Base-by-base conservation (phyloP, 2,113 vertebrate species). In the Notothenia coriiceps region DNA sequence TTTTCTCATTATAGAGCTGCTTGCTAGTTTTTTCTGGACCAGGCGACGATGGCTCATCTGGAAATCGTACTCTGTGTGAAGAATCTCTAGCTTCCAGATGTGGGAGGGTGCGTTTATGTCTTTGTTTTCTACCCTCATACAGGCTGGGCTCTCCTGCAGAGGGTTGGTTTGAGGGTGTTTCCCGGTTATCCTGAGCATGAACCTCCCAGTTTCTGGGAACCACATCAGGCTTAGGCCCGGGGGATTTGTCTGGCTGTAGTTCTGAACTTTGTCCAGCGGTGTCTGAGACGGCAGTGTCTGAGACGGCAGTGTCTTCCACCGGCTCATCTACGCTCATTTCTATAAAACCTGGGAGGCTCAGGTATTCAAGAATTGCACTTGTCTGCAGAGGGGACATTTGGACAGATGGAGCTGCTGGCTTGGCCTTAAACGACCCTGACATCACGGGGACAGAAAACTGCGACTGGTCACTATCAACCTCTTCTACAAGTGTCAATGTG, bases 241-340 rank as follows among this genome's bases (percentile, higher is more conserved):
- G 70, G 10, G 87, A 60, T 54, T 70, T 72, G 10, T 66, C 80
- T 33, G 82, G 57, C 25, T 80, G 82, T 44, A 60, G 4, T 44
- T 87, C 76, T 33, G 82, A 84, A 56, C 79, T 84, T 51, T 83
- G 59, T 70, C 43, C 74, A 40, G 72, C 44, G 4, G 80, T 50
- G n/a, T 85, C 84, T 50, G 84, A 57, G n/a, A 77, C n/a, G n/a
- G n/a, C n/a, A n/a, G 60, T 57, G 10, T 92, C 91, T 40, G 84
- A 60, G n/a, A 65, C 35, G 49, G 89, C 84, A 78, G 60, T 57
- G 10, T 92, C 91, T 43, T 94, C 93, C 18, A 62, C 87, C 6
- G 95, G 94, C 46, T 95, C 95, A 76, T 96, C 95, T 63, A 96
- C 95, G 15, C 94, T 96, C 95, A 96, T 96, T 90, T 96, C 95